Conservation (phyloP, 1,140 invertebrate species). For the Dreissena rostriformis region DNA sequence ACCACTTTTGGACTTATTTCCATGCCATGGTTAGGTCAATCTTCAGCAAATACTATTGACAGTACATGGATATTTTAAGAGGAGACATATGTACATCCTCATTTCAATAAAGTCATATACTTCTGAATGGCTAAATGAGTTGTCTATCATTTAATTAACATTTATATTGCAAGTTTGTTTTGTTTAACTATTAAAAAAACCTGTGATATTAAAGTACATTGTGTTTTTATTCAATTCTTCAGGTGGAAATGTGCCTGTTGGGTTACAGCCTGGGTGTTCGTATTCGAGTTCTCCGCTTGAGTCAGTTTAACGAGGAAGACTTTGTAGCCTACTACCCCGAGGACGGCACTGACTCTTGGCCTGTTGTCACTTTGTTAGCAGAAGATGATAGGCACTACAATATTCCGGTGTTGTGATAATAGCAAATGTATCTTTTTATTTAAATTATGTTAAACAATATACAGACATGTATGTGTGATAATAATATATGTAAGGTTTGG, state of each 20-base stretch:
- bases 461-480: too few relatives aligned
- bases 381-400: slow-evolving; percentile 83
- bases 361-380: slow-evolving; percentile 79
- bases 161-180: too few relatives aligned
- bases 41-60: too few relatives aligned
- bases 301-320: slow-evolving; percentile 78
- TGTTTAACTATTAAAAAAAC: neutral
- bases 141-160: too few relatives aligned
- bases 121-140: neutral
- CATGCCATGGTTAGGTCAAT: too few relatives aligned
- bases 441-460: too few relatives aligned
- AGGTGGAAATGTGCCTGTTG: slow-evolving; percentile 83
- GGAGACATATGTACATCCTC: too few relatives aligned
- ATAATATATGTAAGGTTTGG: too few relatives aligned
- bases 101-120: too few relatives aligned
- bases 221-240: slow-evolving; percentile 50
- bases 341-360: slow-evolving; percentile 70
- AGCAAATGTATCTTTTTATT: too few relatives aligned
- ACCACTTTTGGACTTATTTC: too few relatives aligned
- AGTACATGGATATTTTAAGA: too few relatives aligned
- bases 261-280: slow-evolving; percentile 80
- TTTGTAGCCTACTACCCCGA: slow-evolving; percentile 82
- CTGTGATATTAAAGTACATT: neutral
- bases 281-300: slow-evolving; percentile 81
- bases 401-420: slow-evolving; percentile 65